Base-by-base conservation (phyloP, 2,888 invertebrate species). In the Serrognathus titanus region DNA sequence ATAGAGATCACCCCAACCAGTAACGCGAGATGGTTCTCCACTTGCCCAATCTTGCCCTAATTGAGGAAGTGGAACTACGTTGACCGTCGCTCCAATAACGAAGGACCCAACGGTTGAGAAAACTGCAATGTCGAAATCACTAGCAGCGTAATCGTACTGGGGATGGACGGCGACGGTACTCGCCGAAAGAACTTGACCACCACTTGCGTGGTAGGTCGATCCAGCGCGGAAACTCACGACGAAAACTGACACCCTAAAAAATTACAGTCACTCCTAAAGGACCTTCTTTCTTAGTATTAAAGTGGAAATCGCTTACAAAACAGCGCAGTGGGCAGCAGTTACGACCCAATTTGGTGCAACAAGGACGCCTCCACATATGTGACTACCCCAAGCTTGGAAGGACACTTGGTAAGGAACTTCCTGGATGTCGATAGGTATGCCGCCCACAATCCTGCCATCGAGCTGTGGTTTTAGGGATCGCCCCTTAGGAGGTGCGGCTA, bases 261-360 rank as follows among this genome's bases (percentile, higher is more conserved):
- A 20, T 12, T 8, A 12, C 2, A 7, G 3, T 7, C 39, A 5
- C 5, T 10, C 5, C 10, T n/a, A n/a, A n/a, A n/a, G n/a, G n/a
- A n/a, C 20, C 20, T 20, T 39, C 5, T 39, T 39, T 1, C 10
- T 13, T 11, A 4, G 10, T 11, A 43, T 16, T 11, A 12, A 24
- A 45, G 7, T 40, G 2, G 24, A 35, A 11, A n/a, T 20, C n/a
- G 6, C 10, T 46, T 57, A 57, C 53, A 47, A 51, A n/a, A 55
- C 24, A 9, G 61, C 58, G 31, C 60, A 60, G 43, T 61, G 61
- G 7, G 61, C 61, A 8, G 61, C 61, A 9, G 61, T 61, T 5
- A 61, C 49, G 9, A 56, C 48, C 36, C 35, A 36, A 9, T 31
- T 37, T 1, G 9, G 9, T 6, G 55, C 36, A 13, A 61, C 43